A percentile compares a stretch with the other conserved stretches of the same genome.
phyloP scores from a whole-genome alignment of 2,797 vertebrate species.

The Balearica regulorum region DNA sequence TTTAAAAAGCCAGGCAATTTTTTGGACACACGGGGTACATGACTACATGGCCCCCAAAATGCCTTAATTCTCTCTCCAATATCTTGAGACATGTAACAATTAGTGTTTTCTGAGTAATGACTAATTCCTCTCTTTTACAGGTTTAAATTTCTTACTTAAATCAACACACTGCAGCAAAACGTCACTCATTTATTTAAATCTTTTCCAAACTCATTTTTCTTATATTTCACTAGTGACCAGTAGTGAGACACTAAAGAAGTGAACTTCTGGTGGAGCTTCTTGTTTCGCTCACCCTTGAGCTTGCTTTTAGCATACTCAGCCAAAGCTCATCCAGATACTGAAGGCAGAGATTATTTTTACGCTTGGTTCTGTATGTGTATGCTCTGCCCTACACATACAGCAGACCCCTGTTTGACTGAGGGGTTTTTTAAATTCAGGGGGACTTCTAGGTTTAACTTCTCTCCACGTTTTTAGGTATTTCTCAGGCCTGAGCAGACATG shows the following conservation, averaged over 20 bases:
- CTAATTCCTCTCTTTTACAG: not conserved
- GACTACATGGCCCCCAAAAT: not conserved
- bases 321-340: not conserved
- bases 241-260: not conserved
- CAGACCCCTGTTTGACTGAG: not conserved
- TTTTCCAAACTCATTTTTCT: not conserved
- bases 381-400: not conserved
- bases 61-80: not conserved
- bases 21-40: not conserved
- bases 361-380: not conserved
- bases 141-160: not conserved
- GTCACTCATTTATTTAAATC: not conserved
- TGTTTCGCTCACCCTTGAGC: not conserved
- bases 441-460: not conserved
- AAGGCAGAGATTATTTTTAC: not conserved
- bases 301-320: not conserved
- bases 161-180: not conserved
- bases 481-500: not conserved
- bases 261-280: not conserved
- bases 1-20: not conserved
- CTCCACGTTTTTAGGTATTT: not conserved
- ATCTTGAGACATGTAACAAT: not conserved
- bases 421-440: not conserved
- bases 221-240: not conserved
- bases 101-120: not conserved